A percentile compares a stretch with the other conserved stretches of the same genome.
Conservation (phyloP, 2,797 vertebrate genomes). For the Paratrypauchen microcephalus region DNA sequence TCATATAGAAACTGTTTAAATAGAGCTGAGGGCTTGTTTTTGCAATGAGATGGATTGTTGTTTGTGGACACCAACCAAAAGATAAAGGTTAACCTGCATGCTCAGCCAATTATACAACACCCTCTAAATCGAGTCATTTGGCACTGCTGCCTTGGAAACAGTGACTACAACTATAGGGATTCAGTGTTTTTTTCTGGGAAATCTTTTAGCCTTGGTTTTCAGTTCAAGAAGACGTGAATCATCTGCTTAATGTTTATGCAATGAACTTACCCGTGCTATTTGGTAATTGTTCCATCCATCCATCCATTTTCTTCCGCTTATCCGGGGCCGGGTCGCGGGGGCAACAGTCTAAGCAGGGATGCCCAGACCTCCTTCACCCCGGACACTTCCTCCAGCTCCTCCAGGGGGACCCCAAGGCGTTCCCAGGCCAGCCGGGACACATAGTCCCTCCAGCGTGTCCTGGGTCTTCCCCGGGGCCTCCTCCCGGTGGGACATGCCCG, state of each 20-base stretch:
- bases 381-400: no score
- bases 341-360: no score
- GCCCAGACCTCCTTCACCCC: no score
- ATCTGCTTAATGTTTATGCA: neutral
- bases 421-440: no score
- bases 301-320: no score
- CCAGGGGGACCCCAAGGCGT: no score
- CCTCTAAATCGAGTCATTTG: conserved; percentile 40
- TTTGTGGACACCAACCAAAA: conserved; percentile 73
- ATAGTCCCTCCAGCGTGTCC: no score
- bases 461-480: no score
- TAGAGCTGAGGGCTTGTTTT: conserved; percentile 31
- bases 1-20: conserved; percentile 28
- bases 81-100: conserved; percentile 62
- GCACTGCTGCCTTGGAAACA: conserved; percentile 41
- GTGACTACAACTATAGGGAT: conserved; percentile 34
- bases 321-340: no score
- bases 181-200: conserved; percentile 15
- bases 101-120: conserved; percentile 34
- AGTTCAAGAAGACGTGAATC: conserved; percentile 8
- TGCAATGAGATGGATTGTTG: conserved; percentile 62
- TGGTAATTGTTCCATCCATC: neutral
- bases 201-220: conserved; percentile 18
- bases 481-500: no score
- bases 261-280: neutral